Evolutionary conservation across 2,888 invertebrate genomes (phyloP), one percentile per base, ranked within the genome.

Genomic region (Brachyopa scutellaris): DNA sequence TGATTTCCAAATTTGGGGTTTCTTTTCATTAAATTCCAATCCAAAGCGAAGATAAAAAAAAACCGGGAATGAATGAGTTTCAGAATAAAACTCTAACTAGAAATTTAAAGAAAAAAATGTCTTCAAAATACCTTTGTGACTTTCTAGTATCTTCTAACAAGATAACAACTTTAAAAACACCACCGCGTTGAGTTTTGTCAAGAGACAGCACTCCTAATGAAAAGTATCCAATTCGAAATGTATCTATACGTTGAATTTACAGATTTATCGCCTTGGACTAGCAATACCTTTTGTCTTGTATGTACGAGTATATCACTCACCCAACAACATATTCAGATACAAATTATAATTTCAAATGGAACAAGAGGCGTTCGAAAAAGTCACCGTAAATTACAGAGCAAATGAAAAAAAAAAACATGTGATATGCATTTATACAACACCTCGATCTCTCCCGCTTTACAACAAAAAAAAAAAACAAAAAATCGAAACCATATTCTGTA

Each of bases 271-370:
- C 23, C 38, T 40, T 23, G 45, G 17, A 17, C 15, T 47, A 49
- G n/a, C 17, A 55, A 36, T 36, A 29, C 11, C 9, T 55, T 23
- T 5, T 23, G 21, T 42, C 15, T 3, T n/a, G 23, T 19, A 38
- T 42, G n/a, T n/a, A n/a, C n/a, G n/a, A n/a, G n/a, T n/a, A n/a
- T n/a, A n/a, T n/a, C n/a, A n/a, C 64, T 51, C 23, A 49, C 9
- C 42, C 49, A 7, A 26, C 15, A 33, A 53, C 42, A 62, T 53
- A 62, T 53, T 31, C 15, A 70, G 77, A 66, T 69, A 72, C 47
- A 77, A 51, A 66, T 77, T 82, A 66, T 66, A 77, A 66, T 72
- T 82, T 70, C 47, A 59, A 77, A 82, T 66, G 66, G n/a, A 82
- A 72, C 64, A 38, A 45, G 38, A 66, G 70, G 77, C 66, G 59